Percentiles rank a stretch among this genome's conserved stretches.
These are phyloP conservation scores for Helicoverpa armigera DNA, from an alignment of 1,140 invertebrate species.

Conservation along the genomic window DNA sequence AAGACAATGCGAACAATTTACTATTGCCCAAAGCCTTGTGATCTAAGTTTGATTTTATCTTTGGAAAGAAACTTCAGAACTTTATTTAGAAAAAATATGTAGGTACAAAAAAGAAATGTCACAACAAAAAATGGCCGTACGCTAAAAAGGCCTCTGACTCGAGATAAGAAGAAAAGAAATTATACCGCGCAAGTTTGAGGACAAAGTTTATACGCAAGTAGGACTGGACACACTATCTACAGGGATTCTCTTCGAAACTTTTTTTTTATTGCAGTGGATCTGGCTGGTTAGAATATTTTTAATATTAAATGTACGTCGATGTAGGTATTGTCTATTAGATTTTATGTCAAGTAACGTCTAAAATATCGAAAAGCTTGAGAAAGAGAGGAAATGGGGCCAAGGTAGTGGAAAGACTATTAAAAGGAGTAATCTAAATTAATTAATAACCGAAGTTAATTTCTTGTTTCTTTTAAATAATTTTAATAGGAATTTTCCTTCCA, in stretches of 20 bases:
- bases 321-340: neutral
- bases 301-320: neutral
- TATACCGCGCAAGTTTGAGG: slow-evolving; percentile 29
- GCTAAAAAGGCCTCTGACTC: neutral
- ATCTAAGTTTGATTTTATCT: no score
- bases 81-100: neutral
- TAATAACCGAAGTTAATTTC: no score
- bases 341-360: no score
- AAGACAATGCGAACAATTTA: no score
- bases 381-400: no score
- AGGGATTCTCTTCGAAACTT: slow-evolving; percentile 22
- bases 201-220: slow-evolving; percentile 34
- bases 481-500: neutral
- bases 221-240: slow-evolving; percentile 6
- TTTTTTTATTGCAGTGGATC: slow-evolving; percentile 3
- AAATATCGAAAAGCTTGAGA: no score
- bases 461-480: no score
- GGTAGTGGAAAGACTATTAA: no score
- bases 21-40: no score
- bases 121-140: slow-evolving; percentile 2
- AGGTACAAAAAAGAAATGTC: neutral
- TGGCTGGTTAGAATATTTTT: neutral
- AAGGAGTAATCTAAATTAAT: no score
- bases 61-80: no score
- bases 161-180: slow-evolving; percentile 42